Percentiles rank a stretch among this genome's conserved stretches.
These are phyloP conservation scores for Andrena bicolor DNA, from an alignment of 2,888 invertebrate species.

Conservation along the genomic window DNA sequence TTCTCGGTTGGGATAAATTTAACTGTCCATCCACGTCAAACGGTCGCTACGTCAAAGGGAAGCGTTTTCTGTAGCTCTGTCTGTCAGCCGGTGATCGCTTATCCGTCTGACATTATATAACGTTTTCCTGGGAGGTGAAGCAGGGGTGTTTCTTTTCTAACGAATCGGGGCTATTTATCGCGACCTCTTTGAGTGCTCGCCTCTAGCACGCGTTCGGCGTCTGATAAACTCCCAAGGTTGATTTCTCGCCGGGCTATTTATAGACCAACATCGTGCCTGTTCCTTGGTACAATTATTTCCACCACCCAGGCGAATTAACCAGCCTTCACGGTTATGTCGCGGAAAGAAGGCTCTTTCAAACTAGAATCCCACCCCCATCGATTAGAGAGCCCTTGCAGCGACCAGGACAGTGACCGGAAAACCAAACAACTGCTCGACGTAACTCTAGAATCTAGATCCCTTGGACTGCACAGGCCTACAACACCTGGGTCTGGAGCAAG, in stretches of 20 bases:
- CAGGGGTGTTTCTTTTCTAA: slow-evolving; percentile 20
- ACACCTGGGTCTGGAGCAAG: slow-evolving; percentile 83
- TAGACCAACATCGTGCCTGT: too few species aligned
- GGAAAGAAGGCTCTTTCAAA: too few species aligned
- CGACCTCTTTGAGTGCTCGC: background rate
- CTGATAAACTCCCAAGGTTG: slow-evolving; percentile 5
- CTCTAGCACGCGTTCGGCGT: background rate
- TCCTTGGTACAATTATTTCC: too few species aligned
- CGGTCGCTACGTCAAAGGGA: slow-evolving; percentile 72
- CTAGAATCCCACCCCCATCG: slow-evolving; percentile 6
- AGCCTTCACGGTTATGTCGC: too few species aligned
- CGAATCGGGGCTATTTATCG: slow-evolving; percentile 18
- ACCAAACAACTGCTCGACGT: slow-evolving; percentile 34
- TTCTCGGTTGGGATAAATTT: slow-evolving; percentile 73
- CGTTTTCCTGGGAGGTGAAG: slow-evolving; percentile 12
- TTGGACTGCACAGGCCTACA: slow-evolving; percentile 80
- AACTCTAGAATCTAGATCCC: slow-evolving; percentile 69
- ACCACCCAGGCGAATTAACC: too few species aligned
- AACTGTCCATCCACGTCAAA: slow-evolving; percentile 76
- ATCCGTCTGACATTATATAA: slow-evolving; percentile 66
- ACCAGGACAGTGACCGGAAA: background rate
- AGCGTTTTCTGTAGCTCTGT: slow-evolving; percentile 66
- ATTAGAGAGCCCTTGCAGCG: background rate
- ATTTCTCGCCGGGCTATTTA: background rate
- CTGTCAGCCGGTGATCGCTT: slow-evolving; percentile 70